These are phyloP conservation scores for Leucopsar rothschildi DNA, from an alignment of 2,113 vertebrate species.

Conservation along the genomic window DNA sequence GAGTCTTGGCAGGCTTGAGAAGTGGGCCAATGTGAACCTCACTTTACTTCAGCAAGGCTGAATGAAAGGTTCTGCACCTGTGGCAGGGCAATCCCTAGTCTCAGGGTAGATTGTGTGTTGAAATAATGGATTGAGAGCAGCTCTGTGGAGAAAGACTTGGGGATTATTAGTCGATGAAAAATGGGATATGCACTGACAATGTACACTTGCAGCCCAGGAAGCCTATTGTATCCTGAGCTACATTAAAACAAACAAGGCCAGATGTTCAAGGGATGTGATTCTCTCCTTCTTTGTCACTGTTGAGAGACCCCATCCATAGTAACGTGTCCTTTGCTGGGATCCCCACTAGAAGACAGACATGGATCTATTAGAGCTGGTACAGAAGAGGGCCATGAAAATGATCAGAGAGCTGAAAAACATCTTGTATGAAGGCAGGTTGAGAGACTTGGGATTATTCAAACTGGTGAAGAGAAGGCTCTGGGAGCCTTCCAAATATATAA, in stretches of 20 bases:
- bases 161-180: not conserved
- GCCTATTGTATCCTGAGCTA: not conserved
- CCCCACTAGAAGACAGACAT: not conserved
- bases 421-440: not conserved
- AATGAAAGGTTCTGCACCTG: not conserved
- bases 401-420: not conserved
- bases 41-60: not conserved
- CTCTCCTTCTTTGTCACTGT: not conserved
- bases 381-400: not conserved
- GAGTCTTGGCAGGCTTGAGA: not conserved
- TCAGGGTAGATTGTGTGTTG: accelerated
- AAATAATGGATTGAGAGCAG: not conserved
- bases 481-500: not conserved
- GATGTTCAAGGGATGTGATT: not conserved
- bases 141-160: not conserved
- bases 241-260: not conserved
- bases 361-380: not conserved
- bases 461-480: not conserved
- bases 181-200: not conserved
- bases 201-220: not conserved
- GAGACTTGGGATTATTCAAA: not conserved
- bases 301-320: not conserved
- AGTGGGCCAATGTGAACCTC: not conserved
- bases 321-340: not conserved
- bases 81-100: accelerated